Evolutionary conservation across 2,113 vertebrate species (phyloP).

Genomic region (Platichthys flesus): DNA sequence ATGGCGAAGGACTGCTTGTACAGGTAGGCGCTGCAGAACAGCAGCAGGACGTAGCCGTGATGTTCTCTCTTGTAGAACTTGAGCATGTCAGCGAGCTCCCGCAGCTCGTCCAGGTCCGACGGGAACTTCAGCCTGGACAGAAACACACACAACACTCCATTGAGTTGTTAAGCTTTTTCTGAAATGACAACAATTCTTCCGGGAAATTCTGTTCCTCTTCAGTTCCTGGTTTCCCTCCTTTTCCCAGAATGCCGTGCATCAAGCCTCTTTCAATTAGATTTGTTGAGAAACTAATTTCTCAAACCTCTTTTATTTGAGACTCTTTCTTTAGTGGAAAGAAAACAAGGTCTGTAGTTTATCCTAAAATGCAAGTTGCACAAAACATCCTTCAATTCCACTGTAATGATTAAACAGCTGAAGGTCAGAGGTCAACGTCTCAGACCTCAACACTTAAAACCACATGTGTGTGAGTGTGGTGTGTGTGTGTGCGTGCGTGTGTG

Average conservation of each 20-base stretch:
- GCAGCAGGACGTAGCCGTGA: constrained; percentile 87
- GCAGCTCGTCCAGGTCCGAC: constrained; percentile 91
- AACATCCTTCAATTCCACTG: no score
- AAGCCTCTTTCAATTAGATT: no score
- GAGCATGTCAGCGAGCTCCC: constrained; percentile 87
- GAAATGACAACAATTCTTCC: no score
- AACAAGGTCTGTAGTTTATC: no score
- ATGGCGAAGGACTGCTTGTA: constrained; percentile 99
- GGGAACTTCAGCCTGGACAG: constrained; percentile 87
- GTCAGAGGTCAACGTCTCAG: not conserved
- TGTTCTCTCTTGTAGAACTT: constrained; percentile 90
- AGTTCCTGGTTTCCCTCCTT: not conserved
- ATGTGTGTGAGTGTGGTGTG: no score
- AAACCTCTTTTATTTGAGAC: no score
- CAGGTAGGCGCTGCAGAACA: constrained; percentile 95
- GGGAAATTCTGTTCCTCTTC: no score
- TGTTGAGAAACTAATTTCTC: no score
- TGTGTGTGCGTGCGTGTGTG: not conserved
- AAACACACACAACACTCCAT: not conserved
- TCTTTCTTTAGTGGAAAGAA: no score
- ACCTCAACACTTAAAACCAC: no score
- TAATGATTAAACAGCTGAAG: not conserved
- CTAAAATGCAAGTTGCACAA: no score
- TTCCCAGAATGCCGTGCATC: not conserved
- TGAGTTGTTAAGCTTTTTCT: no score